A percentile compares a stretch with the other conserved stretches of the same genome.
These are phyloP conservation scores for Chymomyza caudatula DNA, from an alignment of 2,888 invertebrate species.

Conservation along the genomic window DNA sequence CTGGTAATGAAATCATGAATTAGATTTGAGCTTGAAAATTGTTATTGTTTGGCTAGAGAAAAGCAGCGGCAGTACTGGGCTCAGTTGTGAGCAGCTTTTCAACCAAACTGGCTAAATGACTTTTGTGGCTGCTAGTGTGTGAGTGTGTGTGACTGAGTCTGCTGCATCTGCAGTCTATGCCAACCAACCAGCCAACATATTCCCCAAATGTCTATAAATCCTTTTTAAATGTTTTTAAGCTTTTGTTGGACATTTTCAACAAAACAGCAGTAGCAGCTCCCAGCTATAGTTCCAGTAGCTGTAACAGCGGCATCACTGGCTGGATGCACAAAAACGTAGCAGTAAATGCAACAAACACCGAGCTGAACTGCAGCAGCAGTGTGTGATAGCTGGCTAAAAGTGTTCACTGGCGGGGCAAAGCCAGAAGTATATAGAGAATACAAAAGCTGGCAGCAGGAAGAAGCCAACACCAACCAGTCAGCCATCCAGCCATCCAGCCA, in stretches of 20 bases:
- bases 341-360: background rate
- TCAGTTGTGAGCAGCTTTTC: background rate
- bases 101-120: constrained; percentile 55
- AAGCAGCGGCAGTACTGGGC: background rate
- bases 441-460: background rate
- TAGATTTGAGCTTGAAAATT: constrained; percentile 70
- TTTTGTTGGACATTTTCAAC: constrained; percentile 70
- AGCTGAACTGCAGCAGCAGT: constrained; percentile 15
- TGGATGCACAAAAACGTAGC: background rate
- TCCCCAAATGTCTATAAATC: constrained; percentile 72
- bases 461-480: constrained; percentile 13
- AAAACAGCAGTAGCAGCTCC: constrained; percentile 30
- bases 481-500: constrained; percentile 10
- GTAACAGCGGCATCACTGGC: constrained; percentile 15
- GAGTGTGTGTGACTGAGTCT: constrained; percentile 30
- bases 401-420: constrained; percentile 1
- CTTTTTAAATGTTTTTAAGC: constrained; percentile 72
- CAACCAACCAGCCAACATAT: constrained; percentile 38
- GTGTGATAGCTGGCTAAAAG: background rate
- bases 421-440: background rate
- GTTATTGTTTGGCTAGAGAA: constrained; percentile 57
- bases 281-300: constrained; percentile 15
- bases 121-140: constrained; percentile 44
- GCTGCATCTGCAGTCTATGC: constrained; percentile 5
- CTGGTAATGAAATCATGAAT: constrained; percentile 69